Percentiles rank a stretch among this genome's conserved stretches.
phyloP scores from a whole-genome alignment of 2,888 invertebrate genomes.

The Troides helena region DNA sequence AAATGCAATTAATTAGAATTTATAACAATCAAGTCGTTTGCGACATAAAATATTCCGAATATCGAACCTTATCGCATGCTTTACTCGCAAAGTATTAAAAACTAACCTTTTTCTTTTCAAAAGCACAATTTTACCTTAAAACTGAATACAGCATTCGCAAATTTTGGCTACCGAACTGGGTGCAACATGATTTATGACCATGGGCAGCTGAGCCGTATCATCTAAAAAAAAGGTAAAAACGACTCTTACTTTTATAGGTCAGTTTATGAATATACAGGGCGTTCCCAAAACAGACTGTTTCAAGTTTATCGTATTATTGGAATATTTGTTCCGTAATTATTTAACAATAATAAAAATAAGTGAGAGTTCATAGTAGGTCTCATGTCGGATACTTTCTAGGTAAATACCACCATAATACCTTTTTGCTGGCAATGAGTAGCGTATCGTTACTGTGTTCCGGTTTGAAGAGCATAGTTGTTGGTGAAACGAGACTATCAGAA shows the following conservation, averaged over 20 bases:
- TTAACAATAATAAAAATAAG: not conserved
- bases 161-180: slow-evolving; percentile 52
- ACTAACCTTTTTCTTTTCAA: slow-evolving; percentile 11
- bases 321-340: too few species aligned
- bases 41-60: too few species aligned
- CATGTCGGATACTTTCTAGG: too few species aligned
- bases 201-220: slow-evolving; percentile 55
- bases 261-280: slow-evolving; percentile 44
- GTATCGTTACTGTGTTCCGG: too few species aligned
- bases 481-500: too few species aligned
- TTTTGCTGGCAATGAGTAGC: too few species aligned
- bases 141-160: slow-evolving; percentile 31
- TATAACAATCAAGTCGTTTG: too few species aligned
- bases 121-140: slow-evolving; percentile 6
- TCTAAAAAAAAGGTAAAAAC: slow-evolving; percentile 47
- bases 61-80: not conserved
- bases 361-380: too few species aligned
- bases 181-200: slow-evolving; percentile 56
- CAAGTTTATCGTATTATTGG: too few species aligned
- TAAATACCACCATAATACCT: too few species aligned
- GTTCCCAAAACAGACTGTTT: not conserved
- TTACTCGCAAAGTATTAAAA: not conserved
- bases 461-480: too few species aligned
- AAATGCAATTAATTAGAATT: too few species aligned
- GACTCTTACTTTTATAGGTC: slow-evolving; percentile 61